These are phyloP conservation scores for Araneus ventricosus DNA, from an alignment of 1,140 invertebrate species.

Conservation along the genomic window DNA sequence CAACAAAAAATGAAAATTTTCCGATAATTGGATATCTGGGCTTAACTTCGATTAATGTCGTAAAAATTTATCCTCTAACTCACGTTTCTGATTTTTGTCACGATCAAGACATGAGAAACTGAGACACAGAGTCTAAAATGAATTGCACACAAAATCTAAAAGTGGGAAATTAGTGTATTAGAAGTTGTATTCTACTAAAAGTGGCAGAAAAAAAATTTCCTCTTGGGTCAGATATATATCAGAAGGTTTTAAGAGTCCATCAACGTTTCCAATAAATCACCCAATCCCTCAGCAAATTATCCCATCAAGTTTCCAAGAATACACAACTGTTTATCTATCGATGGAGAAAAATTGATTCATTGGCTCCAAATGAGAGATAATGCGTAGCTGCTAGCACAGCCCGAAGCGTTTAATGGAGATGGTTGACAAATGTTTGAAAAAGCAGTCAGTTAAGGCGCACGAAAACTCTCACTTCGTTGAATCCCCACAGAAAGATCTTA, in stretches of 20 bases:
- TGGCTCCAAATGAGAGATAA: not conserved
- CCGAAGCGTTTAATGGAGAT: not conserved
- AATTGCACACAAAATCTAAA: too few species aligned
- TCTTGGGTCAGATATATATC: not conserved
- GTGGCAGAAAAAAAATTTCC: not conserved
- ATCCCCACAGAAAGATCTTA: not conserved
- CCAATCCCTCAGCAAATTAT: not conserved
- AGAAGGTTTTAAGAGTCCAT: not conserved
- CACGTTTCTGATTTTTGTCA: too few species aligned
- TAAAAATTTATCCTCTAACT: too few species aligned
- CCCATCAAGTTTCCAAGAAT: not conserved
- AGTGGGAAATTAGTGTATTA: too few species aligned
- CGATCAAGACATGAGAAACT: too few species aligned
- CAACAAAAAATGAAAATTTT: too few species aligned
- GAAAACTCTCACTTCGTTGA: not conserved
- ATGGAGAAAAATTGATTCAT: not conserved
- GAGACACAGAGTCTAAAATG: too few species aligned
- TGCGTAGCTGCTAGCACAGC: not conserved
- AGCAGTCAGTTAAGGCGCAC: not conserved
- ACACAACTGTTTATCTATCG: not conserved
- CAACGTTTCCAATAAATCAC: not conserved
- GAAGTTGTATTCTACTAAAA: not conserved
- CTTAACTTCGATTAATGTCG: too few species aligned
- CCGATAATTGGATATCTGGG: too few species aligned
- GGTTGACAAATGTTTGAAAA: not conserved